phyloP scores from a whole-genome alignment of 2,113 vertebrate species.

The Xyrauchen texanus region DNA sequence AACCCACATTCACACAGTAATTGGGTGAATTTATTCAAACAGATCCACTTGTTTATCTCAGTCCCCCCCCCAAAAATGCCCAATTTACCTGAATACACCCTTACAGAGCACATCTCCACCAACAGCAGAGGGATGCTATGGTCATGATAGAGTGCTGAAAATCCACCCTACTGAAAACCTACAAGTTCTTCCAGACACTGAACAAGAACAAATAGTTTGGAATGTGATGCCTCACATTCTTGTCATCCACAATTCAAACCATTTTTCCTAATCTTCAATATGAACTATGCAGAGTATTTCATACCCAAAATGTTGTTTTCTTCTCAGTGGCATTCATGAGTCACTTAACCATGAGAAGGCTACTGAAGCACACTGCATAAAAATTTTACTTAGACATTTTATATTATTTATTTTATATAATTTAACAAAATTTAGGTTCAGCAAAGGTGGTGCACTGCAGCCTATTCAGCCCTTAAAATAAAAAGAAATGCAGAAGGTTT shows the following conservation, averaged over 20 bases:
- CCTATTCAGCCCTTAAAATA: neutral
- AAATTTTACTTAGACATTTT: neutral
- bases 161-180: neutral
- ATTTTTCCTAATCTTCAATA: neutral
- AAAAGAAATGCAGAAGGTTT: too few species aligned
- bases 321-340: neutral
- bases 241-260: neutral
- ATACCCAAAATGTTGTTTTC: neutral
- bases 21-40: neutral
- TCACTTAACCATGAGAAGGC: neutral
- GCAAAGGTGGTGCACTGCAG: neutral
- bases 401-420: neutral
- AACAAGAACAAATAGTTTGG: neutral
- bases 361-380: neutral
- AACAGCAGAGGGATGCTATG: constrained; percentile 33
- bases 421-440: neutral
- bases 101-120: neutral
- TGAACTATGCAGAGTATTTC: neutral
- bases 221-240: constrained; percentile 18
- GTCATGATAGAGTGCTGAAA: neutral
- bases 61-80: neutral
- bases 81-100: neutral
- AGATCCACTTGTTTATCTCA: neutral
- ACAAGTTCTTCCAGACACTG: neutral
- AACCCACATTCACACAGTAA: neutral